phyloP scores from a whole-genome alignment of 1,140 invertebrate species.

The Drosophila nasuta region DNA sequence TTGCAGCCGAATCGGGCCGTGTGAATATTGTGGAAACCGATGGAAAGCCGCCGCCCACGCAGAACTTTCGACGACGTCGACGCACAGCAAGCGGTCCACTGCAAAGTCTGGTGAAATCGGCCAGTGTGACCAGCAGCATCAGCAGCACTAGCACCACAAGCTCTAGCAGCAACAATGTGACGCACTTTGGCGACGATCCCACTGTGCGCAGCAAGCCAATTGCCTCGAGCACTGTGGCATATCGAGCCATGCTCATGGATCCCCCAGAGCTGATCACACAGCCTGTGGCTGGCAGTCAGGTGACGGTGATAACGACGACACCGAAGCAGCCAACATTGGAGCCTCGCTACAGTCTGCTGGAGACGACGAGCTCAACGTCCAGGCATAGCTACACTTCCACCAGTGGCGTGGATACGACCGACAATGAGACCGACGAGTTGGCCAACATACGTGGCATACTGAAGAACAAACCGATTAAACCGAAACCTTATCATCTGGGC shows the following conservation, averaged over 20 bases:
- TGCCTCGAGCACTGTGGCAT: conserved; percentile 70
- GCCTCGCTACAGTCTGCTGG: conserved; percentile 59
- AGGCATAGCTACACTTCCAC: conserved; percentile 75
- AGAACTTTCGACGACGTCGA: conserved; percentile 89
- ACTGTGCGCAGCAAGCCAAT: conserved; percentile 30
- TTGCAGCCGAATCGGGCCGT: conserved; percentile 92
- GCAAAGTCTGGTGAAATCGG: conserved; percentile 76
- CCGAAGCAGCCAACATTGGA: conserved; percentile 51
- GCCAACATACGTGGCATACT: conserved; percentile 88
- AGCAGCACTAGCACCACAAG: conserved; percentile 23
- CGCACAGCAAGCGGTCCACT: conserved; percentile 85
- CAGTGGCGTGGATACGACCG: conserved; percentile 84
- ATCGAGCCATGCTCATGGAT: conserved; percentile 73
- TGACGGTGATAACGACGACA: conserved; percentile 63
- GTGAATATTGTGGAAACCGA: conserved; percentile 95
- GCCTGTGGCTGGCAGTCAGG: conserved; percentile 54
- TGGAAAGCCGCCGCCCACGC: conserved; percentile 92
- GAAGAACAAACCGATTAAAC: conserved; percentile 90
- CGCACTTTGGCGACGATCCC: conserved; percentile 73
- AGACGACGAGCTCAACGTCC: conserved; percentile 51
- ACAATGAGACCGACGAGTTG: conserved; percentile 85
- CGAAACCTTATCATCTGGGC: conserved; percentile 89
- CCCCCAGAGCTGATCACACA: conserved; percentile 64
- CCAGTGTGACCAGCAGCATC: conserved; percentile 45
- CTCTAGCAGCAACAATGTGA: conserved; percentile 51